Percentiles rank a stretch among this genome's conserved stretches.
Conservation (phyloP, 1,140 invertebrate genomes). For the Lucilia cuprina region DNA sequence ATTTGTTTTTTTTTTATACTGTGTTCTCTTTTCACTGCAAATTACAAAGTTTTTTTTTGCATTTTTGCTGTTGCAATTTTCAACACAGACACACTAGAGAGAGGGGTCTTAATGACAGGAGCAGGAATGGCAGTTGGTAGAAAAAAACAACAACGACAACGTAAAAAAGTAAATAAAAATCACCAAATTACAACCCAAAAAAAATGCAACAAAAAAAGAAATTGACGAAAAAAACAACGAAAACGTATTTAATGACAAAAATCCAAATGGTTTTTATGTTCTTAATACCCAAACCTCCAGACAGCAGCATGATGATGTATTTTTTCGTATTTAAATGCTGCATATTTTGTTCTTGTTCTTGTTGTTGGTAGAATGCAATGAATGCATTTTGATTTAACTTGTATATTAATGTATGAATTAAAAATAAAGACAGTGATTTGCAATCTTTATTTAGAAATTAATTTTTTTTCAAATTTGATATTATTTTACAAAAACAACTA, state of each 20-base stretch:
- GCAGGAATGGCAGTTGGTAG: neutral
- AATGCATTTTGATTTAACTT: neutral
- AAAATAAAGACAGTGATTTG: neutral
- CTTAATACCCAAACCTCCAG: neutral
- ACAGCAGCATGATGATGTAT: neutral
- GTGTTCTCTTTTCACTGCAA: neutral
- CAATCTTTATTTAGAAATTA: too few relatives aligned
- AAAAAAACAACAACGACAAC: neutral
- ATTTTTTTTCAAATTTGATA: too few relatives aligned
- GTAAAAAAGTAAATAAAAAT: neutral
- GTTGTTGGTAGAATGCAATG: neutral
- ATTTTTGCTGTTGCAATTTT: slow-evolving; percentile 6
- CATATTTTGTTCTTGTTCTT: too few relatives aligned
- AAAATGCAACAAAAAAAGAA: slow-evolving; percentile 38
- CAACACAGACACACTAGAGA: neutral
- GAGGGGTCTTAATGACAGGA: neutral
- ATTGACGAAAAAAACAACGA: slow-evolving; percentile 31
- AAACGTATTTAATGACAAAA: slow-evolving; percentile 54
- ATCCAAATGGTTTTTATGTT: slow-evolving; percentile 38
- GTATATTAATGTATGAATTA: neutral
- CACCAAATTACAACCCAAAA: slow-evolving; percentile 36
- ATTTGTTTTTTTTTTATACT: neutral
- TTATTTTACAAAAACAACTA: too few relatives aligned
- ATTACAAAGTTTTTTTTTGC: slow-evolving; percentile 20
- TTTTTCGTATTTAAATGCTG: neutral